Base-by-base conservation (phyloP, 1,140 invertebrate genomes). In the Lasaia peninsularis region DNA sequence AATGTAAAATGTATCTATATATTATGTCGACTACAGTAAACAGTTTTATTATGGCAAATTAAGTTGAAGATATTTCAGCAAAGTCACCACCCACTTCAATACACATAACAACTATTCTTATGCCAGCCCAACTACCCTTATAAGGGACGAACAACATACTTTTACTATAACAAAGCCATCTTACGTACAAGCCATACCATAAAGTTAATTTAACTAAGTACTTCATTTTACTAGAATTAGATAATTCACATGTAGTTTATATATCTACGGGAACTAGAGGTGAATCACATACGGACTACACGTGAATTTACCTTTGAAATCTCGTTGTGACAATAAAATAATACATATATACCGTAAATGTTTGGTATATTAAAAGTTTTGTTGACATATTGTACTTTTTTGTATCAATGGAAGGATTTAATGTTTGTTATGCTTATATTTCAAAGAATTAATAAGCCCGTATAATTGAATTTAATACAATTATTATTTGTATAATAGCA, bases 201-300 rank as follows among this genome's bases (percentile, higher is more conserved):
- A 65, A 62, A 71, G 60, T 65, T 69, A 75, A 73, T 75, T 72
- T 73, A 69, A 61, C 70, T 71, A 73, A 75, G 70, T 75, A 75
- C 72, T 66, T 68, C 40, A 58, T 71, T 28, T 64, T 62, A 67
- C 65, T 68, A 63, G 61, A 44, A 71, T 44, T 44, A 18, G 40
- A 44, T 44, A 44, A 11, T 44, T 11, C 40, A 44, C 40, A 20
- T 44, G 40, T 44, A 44, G 40, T 44, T 44, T 11, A 44, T 18
- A 44, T 18, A 44, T 11, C 40, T 44, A 44, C 18, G 16, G 16
- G 16, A 10, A 44, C 18, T 44, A 44, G 16, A 44, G 16, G 18
- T 44, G 18, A 44, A 44, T 11, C 18, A 44, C 40, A 44, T 20
- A 44, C 14, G 40, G 40, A 44, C 18, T 44, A 44, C 16, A 44